Evolutionary conservation across 2,888 invertebrate species (phyloP), one percentile per base, ranked within the genome.

Genomic region (Mythimna ferrago): DNA sequence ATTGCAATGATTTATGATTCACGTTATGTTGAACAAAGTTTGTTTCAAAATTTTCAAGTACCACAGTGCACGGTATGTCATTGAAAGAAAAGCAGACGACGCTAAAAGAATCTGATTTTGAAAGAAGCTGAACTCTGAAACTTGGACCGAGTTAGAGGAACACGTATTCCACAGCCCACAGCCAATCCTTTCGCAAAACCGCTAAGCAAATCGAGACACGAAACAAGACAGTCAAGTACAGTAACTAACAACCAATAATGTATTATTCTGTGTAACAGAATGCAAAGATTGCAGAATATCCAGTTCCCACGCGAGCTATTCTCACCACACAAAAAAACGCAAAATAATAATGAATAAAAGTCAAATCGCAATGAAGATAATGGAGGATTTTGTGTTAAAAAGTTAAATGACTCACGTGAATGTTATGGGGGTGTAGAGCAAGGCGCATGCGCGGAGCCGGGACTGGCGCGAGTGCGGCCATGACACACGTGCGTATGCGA

Each of bases 371-470:
- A 65, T 57, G n/a, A 65, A 70, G 0, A 41, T 62, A 67, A 44
- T 70, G 11, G 2, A 38, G 56, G 58, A 76, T 66, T 70, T 66
- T 32, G 32, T 38, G 38, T 58, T 76, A 19, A 26, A 70, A 73
- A 69, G 32, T 11, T 21, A 44, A 35, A 60, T 71, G 44, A 90
- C 96, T 96, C 91, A 96, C 96, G 77, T 96, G 96, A 76, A 96
- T 96, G 78, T 96, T 95, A 88, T 95, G 93, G 73, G 96, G 94
- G 78, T 95, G 95, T 54, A 95, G 89, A 41, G 94, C 94, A 62
- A 96, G 86, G 71, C 94, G 94, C 89, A 93, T 89, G 65, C 96
- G 93, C 82, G 95, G 95, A 41, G 92, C 93, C 64, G 95, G 95
- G 61, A 94, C 90, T 3, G 95, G 95, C 81, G 76, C 84, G 41